These are phyloP conservation scores for Camelus bactrianus DNA, from an alignment of 2,113 vertebrate species.

Conservation along the genomic window DNA sequence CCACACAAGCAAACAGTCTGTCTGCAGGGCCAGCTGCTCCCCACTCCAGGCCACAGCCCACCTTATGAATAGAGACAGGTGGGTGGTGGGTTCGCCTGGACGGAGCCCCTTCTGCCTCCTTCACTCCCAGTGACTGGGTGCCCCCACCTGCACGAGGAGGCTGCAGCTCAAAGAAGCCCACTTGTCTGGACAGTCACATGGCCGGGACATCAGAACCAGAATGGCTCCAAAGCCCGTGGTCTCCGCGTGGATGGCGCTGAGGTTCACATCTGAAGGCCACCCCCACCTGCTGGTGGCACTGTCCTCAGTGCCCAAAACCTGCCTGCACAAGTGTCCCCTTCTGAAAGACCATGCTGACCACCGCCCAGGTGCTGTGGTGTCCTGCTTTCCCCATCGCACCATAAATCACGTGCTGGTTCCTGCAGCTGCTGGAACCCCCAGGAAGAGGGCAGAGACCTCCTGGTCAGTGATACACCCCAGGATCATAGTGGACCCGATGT, in stretches of 20 bases:
- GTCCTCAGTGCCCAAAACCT: not conserved
- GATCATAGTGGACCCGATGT: rapidly evolving
- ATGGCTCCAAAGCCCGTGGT: rapidly evolving
- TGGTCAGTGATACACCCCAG: not conserved
- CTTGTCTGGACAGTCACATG: rapidly evolving
- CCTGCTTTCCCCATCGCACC: not conserved
- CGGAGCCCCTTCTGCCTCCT: not conserved
- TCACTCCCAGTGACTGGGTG: not conserved
- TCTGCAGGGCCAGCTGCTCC: not conserved
- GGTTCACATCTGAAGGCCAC: not conserved
- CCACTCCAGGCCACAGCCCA: not conserved
- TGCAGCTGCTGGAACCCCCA: not conserved
- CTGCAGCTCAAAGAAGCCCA: not conserved
- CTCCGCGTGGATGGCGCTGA: not conserved
- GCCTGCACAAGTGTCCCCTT: not conserved
- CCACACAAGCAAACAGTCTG: rapidly evolving
- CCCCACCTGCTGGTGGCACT: not conserved
- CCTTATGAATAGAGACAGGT: rapidly evolving
- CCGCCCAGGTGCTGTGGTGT: rapidly evolving
- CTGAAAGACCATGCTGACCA: not conserved
- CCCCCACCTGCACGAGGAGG: too few species aligned
- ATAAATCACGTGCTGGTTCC: not conserved
- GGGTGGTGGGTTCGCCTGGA: too few species aligned
- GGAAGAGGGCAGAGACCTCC: too few species aligned
- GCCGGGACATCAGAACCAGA: not conserved